phyloP scores from a whole-genome alignment of 2,797 vertebrate genomes.

The Gymnopithys bicolor region DNA sequence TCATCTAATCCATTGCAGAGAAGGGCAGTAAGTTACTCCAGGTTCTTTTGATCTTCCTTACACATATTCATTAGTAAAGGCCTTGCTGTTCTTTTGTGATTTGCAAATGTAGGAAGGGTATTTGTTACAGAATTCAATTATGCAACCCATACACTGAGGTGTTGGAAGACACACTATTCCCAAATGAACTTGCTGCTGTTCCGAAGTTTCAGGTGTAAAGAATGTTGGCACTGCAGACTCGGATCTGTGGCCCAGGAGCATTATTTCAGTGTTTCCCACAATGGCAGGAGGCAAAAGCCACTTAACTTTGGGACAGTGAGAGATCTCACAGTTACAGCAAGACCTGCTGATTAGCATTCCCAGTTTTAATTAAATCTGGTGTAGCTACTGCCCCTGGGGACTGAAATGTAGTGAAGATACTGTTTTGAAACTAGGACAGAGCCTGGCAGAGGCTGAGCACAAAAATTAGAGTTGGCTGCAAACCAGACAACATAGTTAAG shows the following conservation, averaged over 20 bases:
- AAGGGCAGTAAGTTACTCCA: not conserved
- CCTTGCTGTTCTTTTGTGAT: not conserved
- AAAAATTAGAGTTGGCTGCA: not conserved
- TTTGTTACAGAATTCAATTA: not conserved
- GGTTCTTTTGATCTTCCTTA: not conserved
- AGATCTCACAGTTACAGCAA: not conserved
- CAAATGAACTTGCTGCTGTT: not conserved
- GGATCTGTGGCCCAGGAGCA: not conserved
- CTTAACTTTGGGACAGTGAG: not conserved
- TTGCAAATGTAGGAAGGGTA: not conserved
- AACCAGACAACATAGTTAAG: not conserved
- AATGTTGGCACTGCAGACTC: not conserved
- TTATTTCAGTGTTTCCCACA: not conserved
- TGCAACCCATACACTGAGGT: not conserved
- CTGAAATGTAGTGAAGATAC: not conserved
- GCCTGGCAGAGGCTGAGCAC: slow-evolving; percentile 7
- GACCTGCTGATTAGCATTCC: slow-evolving; percentile 48
- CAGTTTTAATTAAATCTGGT: slow-evolving; percentile 49
- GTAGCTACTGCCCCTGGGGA: slow-evolving; percentile 12
- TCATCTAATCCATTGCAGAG: not conserved
- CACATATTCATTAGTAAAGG: not conserved
- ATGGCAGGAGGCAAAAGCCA: not conserved
- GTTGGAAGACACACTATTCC: not conserved
- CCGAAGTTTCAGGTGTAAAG: not conserved
- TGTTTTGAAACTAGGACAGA: slow-evolving; percentile 45